A percentile compares a stretch with the other conserved stretches of the same genome.
These are phyloP conservation scores for Hofmannophila pseudospretella DNA, from an alignment of 2,888 invertebrate species.

Conservation along the genomic window DNA sequence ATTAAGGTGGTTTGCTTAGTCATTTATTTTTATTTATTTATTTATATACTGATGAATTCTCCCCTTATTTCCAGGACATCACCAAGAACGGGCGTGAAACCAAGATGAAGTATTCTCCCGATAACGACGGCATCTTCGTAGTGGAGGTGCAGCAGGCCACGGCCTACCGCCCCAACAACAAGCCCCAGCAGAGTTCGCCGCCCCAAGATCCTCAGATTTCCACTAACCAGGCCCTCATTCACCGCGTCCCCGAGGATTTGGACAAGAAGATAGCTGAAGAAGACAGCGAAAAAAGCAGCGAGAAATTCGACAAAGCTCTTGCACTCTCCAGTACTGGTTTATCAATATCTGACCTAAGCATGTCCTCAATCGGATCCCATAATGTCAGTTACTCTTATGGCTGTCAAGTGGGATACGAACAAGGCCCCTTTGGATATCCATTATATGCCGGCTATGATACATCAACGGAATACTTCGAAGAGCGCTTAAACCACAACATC, in stretches of 20 bases:
- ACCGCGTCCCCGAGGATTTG: slow-evolving; percentile 60
- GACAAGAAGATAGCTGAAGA: slow-evolving; percentile 50
- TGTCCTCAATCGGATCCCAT: slow-evolving; percentile 83
- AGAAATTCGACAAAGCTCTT: slow-evolving; percentile 52
- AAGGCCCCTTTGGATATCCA: slow-evolving; percentile 84
- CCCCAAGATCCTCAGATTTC: slow-evolving; percentile 63
- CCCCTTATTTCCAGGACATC: slow-evolving; percentile 76
- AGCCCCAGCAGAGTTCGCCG: slow-evolving; percentile 45
- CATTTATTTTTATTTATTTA: no score
- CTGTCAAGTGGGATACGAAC: slow-evolving; percentile 86
- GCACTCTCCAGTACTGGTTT: slow-evolving; percentile 85
- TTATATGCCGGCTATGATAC: slow-evolving; percentile 79
- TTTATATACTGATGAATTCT: no score
- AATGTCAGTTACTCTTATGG: slow-evolving; percentile 88
- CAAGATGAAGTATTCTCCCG: slow-evolving; percentile 85
- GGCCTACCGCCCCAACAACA: slow-evolving; percentile 56
- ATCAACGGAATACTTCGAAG: slow-evolving; percentile 48
- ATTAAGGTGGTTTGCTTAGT: no score
- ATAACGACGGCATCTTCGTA: slow-evolving; percentile 85
- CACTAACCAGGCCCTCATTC: slow-evolving; percentile 68
- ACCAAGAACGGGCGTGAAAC: slow-evolving; percentile 84
- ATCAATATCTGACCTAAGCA: slow-evolving; percentile 88
- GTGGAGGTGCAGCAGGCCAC: slow-evolving; percentile 80
- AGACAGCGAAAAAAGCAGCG: slow-evolving; percentile 49
- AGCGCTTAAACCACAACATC: slow-evolving; percentile 56